Evolutionary conservation across 2,113 vertebrate genomes (phyloP).

Genomic region (Myrmecophaga tridactyla): DNA sequence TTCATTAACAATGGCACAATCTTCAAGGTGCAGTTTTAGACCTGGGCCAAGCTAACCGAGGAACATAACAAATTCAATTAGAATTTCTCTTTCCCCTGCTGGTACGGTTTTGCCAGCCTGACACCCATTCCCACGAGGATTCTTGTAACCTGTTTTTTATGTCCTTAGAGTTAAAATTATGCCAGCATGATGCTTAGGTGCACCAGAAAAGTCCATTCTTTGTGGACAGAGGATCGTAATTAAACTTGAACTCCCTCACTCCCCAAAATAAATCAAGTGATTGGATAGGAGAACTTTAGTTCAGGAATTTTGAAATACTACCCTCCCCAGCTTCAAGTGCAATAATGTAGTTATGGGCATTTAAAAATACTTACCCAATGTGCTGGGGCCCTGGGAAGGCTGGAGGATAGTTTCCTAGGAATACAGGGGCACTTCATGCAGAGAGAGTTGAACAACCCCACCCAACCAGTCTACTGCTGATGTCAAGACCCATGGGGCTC

Average conservation of each 20-base stretch:
- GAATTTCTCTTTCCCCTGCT: neutral
- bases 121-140: neutral
- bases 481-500: neutral
- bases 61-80: neutral
- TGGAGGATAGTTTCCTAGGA: neutral
- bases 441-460: neutral
- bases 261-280: neutral
- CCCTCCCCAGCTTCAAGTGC: neutral
- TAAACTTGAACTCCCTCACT: neutral
- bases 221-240: neutral
- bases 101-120: neutral
- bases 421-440: neutral
- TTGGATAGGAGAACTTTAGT: neutral
- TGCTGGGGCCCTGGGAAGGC: neutral
- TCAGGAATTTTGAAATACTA: neutral
- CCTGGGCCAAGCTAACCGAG: neutral
- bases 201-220: slow-evolving; percentile 44
- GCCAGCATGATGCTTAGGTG: neutral
- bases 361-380: neutral
- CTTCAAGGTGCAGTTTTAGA: slow-evolving; percentile 19
- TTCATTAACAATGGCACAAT: neutral
- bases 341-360: neutral
- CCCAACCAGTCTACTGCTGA: neutral
- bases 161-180: slow-evolving; percentile 22
- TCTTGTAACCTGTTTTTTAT: neutral